Evolutionary conservation across 2,888 invertebrate genomes (phyloP).

Genomic region (Machimus rusticus): DNA sequence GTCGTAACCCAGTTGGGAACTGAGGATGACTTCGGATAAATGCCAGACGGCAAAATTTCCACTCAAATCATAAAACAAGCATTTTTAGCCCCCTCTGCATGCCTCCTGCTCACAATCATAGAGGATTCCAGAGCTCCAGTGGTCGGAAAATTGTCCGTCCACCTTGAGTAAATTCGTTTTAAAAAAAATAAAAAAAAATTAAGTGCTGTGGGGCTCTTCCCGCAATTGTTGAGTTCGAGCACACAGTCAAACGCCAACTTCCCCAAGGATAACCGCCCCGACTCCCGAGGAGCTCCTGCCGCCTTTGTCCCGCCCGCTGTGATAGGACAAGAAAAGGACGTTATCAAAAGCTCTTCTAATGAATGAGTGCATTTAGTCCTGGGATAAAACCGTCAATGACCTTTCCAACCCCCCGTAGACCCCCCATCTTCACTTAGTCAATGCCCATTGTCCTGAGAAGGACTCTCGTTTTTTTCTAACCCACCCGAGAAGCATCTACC

Average conservation of each 20-base stretch:
- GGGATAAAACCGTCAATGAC: conserved; percentile 21
- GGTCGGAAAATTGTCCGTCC: neutral
- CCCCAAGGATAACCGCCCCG: neutral
- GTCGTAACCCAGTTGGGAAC: neutral
- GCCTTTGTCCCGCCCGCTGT: neutral
- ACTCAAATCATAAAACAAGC: neutral
- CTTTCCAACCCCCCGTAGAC: neutral
- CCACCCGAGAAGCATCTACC: neutral
- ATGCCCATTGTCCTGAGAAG: neutral
- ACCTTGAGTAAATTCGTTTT: neutral
- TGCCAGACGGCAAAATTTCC: neutral
- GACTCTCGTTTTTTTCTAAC: neutral
- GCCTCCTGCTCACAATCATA: neutral
- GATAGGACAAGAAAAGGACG: neutral
- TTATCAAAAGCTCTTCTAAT: conserved; percentile 19
- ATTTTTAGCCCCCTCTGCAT: neutral
- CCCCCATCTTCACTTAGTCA: neutral
- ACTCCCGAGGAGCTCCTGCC: neutral
- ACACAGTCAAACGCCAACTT: neutral
- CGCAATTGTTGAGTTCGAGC: neutral
- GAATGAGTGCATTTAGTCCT: conserved; percentile 26
- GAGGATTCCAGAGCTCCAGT: neutral
- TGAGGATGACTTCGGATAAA: neutral
- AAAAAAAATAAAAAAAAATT: neutral
- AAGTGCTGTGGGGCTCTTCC: neutral